Conservation (phyloP, 53 echinoderm and acorn worm species). For the Mesocentrotus franciscanus region DNA sequence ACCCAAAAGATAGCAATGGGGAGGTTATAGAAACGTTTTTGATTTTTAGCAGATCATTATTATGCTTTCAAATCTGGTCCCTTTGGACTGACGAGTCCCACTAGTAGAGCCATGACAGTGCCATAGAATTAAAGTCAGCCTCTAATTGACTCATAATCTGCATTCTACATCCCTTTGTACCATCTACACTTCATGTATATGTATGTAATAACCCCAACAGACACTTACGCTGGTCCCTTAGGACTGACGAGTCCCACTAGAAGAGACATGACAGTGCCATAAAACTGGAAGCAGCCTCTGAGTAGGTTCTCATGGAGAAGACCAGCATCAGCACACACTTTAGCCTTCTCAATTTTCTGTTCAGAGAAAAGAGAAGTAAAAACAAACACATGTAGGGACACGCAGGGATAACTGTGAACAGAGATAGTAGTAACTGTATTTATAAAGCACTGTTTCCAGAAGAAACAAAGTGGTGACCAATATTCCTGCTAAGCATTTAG, state of each 20-base stretch:
- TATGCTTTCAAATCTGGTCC: conserved; percentile 60
- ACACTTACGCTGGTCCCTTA: conserved; percentile 87
- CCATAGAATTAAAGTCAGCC: conserved; percentile 93
- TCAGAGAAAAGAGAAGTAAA: neutral
- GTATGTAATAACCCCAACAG: neutral
- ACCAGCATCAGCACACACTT: conserved; percentile 95
- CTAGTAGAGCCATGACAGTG: conserved; percentile 84
- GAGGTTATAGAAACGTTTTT: no score
- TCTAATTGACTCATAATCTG: neutral
- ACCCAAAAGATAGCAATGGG: no score
- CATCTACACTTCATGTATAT: no score
- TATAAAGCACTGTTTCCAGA: neutral
- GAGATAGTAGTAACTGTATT: neutral
- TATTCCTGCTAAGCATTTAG: neutral
- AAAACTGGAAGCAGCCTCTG: conserved; percentile 91
- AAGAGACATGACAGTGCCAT: conserved; percentile 88
- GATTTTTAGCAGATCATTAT: neutral
- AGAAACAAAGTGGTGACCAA: neutral
- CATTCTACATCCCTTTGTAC: no score
- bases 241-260: conserved; percentile 81
- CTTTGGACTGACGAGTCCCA: conserved; percentile 79
- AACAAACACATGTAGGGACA: neutral
- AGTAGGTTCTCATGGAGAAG: conserved; percentile 92
- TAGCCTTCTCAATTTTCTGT: conserved; percentile 94
- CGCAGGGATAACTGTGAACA: neutral